Conservation (phyloP, 1,140 invertebrate species). For the Euwallacea similis region DNA sequence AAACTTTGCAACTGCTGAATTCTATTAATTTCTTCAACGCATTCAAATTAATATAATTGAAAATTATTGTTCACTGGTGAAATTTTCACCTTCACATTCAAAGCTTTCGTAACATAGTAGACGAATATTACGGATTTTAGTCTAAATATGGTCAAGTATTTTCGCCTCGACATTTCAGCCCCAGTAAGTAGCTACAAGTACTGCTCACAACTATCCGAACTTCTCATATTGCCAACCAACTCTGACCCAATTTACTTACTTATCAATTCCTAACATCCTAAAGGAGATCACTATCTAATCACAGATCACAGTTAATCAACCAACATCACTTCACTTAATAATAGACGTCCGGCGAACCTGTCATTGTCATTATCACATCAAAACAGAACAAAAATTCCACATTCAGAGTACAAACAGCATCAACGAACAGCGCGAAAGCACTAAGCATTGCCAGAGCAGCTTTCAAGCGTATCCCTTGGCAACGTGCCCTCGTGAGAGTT, state of each 20-base stretch:
- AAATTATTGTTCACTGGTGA: too few relatives aligned
- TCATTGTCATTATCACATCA: slow-evolving; percentile 37
- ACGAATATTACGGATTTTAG: too few relatives aligned
- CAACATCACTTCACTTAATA: slow-evolving; percentile 31
- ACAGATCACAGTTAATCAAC: slow-evolving; percentile 39
- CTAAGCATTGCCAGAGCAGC: slow-evolving; percentile 50
- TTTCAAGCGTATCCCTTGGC: slow-evolving; percentile 53
- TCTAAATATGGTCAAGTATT: too few relatives aligned
- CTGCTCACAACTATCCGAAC: too few relatives aligned
- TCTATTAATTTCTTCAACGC: too few relatives aligned
- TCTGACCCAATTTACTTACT: slow-evolving; percentile 15
- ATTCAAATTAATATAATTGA: too few relatives aligned
- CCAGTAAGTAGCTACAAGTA: too few relatives aligned
- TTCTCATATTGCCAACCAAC: neutral
- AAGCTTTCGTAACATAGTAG: too few relatives aligned
- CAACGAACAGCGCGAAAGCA: slow-evolving; percentile 51
- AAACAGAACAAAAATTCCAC: slow-evolving; percentile 27
- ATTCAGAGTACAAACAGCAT: slow-evolving; percentile 44
- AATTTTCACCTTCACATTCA: too few relatives aligned
- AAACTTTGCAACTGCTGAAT: too few relatives aligned
- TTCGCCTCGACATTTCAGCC: too few relatives aligned
- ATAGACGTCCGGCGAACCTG: slow-evolving; percentile 14
- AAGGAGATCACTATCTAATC: slow-evolving; percentile 26
- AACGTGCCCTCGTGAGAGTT: slow-evolving; percentile 46
- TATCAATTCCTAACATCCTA: slow-evolving; percentile 20